phyloP scores from a whole-genome alignment of 2,113 vertebrate genomes.

The Cynocephalus volans region DNA sequence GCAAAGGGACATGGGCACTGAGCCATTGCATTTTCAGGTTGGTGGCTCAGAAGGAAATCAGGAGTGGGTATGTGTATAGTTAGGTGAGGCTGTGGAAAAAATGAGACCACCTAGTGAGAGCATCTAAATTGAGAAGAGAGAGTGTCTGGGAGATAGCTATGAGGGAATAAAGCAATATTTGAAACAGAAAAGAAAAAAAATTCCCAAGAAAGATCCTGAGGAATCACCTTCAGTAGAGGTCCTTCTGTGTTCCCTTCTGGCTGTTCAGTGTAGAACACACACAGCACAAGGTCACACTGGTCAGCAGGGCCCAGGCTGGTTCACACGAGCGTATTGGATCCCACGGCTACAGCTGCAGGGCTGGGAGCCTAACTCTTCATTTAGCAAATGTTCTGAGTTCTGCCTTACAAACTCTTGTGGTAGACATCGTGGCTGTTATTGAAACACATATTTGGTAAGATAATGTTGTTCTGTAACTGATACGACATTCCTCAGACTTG shows the following conservation, averaged over 20 bases:
- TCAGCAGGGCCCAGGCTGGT: no score
- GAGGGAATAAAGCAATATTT: not conserved
- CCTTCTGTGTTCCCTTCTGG: not conserved
- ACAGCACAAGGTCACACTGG: accelerated
- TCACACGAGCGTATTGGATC: not conserved
- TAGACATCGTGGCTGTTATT: not conserved
- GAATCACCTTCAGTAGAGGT: not conserved
- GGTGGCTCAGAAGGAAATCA: not conserved
- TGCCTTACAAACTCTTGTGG: not conserved
- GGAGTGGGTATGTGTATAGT: not conserved
- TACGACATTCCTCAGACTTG: not conserved
- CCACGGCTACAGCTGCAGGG: accelerated
- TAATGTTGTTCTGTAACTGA: not conserved
- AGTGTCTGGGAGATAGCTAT: not conserved
- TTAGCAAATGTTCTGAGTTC: not conserved
- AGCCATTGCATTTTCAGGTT: not conserved
- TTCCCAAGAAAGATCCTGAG: not conserved
- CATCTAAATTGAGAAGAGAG: not conserved
- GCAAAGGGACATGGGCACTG: not conserved
- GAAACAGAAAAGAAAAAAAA: not conserved
- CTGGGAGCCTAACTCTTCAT: not conserved
- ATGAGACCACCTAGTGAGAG: not conserved
- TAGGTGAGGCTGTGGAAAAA: not conserved
- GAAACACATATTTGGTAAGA: not conserved
- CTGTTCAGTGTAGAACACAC: not conserved